phyloP scores from a whole-genome alignment of 2,113 vertebrate species.

The Neomonachus schauinslandi region DNA sequence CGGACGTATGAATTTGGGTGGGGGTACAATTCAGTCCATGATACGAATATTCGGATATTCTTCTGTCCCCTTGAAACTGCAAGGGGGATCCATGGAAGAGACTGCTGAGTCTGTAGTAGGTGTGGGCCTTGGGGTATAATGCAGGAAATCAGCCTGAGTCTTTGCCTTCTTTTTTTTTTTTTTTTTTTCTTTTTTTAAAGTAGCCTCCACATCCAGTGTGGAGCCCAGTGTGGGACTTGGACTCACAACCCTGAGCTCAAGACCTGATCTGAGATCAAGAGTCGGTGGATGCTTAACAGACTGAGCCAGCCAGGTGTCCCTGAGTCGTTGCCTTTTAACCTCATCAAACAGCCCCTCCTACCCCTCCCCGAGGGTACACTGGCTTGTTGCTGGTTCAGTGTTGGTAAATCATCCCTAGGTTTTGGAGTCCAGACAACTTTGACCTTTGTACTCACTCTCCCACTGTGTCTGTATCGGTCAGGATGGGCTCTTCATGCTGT shows the following conservation, averaged over 20 bases:
- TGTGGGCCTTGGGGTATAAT: neutral
- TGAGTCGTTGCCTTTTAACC: neutral
- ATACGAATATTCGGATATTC: neutral
- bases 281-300: neutral
- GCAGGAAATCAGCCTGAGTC: neutral
- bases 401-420: neutral
- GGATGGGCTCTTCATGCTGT: neutral
- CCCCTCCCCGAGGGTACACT: neutral
- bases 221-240: neutral
- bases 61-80: neutral
- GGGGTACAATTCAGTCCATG: neutral
- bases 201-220: no score
- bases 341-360: no score
- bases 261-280: neutral
- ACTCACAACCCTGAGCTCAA: neutral
- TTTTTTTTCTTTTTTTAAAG: neutral
- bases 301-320: neutral
- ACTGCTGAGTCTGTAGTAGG: neutral
- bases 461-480: accelerated
- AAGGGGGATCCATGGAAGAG: neutral
- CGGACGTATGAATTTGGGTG: accelerated
- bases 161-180: neutral
- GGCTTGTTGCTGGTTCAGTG: neutral
- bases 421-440: neutral
- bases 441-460: accelerated